Base-by-base conservation (phyloP, 2,113 vertebrate species). In the Ctenomys sociabilis region DNA sequence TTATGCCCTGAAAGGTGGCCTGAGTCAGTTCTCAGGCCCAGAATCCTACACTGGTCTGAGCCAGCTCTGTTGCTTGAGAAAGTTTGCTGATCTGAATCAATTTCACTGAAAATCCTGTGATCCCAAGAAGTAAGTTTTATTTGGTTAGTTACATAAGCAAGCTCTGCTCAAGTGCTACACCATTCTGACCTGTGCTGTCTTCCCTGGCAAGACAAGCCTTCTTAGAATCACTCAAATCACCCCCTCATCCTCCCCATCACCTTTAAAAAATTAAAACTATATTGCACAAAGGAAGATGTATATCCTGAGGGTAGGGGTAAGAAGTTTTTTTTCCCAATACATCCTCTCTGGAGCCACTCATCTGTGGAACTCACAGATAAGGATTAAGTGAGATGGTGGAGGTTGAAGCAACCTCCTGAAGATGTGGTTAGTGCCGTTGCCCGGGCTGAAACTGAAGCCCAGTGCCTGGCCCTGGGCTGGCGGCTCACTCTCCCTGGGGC, bases 91-190 rank as follows among this genome's bases (percentile, higher is more conserved):
- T 92, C 52, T 28, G 61, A 96, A 95, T 88, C 91, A 82, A 49
- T 86, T 92, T 95, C 95, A 85, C 52, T 68, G 94, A 91, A 96
- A 95, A 94, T 11, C 57, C 75, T 78, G 17, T 4, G 43, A 80
- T 93, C 96, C 88, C 73, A 95, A 92, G 88, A 97, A 95, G 57
- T 49, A 78, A 70, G 54, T 52, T 95, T 40, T 95, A 91, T 90
- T 96, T 97, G 91, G 92, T 95, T 88, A 94, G 93, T 97, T 90
- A 88, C 52, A 84, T 95, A 96, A 92, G 81, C 70, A 54, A 93
- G n/a, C 52, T 90, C 81, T 82, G 73, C 88, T 68, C 35, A 22
- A 96, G 61, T 87, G 84, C 92, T 95, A 57, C 68, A 64, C 75
- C 87, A 85, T 40, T 70, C 87, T 92, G 95, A 95, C 85, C 91